Evolutionary conservation across 1,140 invertebrate genomes (phyloP).

Genomic region (Epicauta chinensis): DNA sequence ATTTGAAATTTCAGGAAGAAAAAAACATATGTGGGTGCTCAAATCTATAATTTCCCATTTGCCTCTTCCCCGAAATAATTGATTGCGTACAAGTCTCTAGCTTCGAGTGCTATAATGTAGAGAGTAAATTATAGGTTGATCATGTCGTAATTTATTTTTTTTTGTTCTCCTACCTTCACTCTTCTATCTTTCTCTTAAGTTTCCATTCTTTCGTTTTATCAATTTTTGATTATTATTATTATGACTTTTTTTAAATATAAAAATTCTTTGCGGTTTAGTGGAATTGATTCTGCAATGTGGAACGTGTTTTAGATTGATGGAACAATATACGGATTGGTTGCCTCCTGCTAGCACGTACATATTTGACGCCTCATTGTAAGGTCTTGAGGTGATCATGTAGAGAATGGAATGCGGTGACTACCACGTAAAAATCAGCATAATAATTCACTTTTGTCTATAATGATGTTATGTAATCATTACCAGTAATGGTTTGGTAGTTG

Average conservation of each 20-base stretch:
- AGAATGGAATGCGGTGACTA: slow-evolving; percentile 15
- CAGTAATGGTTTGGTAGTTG: slow-evolving; percentile 4
- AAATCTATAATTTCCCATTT: no score
- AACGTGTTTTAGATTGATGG: slow-evolving; percentile 1
- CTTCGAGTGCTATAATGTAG: no score
- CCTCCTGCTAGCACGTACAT: slow-evolving; percentile 13
- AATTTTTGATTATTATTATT: background rate
- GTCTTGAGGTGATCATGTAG: slow-evolving; percentile 18
- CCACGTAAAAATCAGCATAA: slow-evolving; percentile 13
- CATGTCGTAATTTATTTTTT: no score
- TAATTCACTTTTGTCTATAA: slow-evolving; percentile 15
- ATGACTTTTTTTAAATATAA: background rate
- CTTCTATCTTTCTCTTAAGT: no score
- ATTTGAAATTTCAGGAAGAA: no score
- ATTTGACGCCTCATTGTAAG: slow-evolving; percentile 17
- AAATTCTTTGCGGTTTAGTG: background rate
- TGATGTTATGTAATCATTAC: slow-evolving; percentile 8
- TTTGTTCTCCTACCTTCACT: no score
- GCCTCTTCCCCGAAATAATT: no score
- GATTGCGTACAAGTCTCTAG: no score
- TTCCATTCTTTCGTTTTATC: background rate
- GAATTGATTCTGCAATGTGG: background rate
- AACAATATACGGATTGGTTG: slow-evolving; percentile 13
- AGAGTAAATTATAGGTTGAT: no score
- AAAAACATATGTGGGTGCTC: no score